Conservation (phyloP, 2,113 vertebrate species). For the Leucopternis melanops region DNA sequence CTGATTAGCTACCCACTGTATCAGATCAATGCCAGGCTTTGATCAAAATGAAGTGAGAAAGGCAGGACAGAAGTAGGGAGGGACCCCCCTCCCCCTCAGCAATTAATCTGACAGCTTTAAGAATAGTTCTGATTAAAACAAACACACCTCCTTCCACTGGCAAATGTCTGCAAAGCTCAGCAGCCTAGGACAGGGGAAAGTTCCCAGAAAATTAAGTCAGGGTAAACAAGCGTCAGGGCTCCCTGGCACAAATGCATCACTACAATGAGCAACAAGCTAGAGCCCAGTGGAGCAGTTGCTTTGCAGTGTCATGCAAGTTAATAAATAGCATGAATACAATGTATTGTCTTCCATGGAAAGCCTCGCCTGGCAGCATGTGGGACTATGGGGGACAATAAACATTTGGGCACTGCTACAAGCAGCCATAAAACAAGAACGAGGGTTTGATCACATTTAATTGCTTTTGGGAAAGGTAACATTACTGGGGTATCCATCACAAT, state of each 20-base stretch:
- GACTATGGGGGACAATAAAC: background rate
- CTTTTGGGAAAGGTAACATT: background rate
- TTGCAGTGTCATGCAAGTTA: background rate
- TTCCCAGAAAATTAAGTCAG: background rate
- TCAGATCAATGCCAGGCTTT: background rate
- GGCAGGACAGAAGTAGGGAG: background rate
- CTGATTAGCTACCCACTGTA: background rate
- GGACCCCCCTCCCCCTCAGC: background rate
- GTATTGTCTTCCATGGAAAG: background rate
- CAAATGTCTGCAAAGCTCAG: background rate
- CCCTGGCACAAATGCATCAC: background rate
- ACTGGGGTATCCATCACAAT: background rate
- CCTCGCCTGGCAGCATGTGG: background rate
- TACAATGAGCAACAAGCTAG: background rate
- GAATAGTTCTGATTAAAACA: background rate
- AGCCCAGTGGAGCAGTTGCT: background rate
- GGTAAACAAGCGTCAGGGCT: background rate
- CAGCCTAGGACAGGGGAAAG: background rate
- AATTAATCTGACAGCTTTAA: constrained; percentile 24
- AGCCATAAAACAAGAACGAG: constrained; percentile 10
- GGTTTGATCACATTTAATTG: constrained; percentile 7
- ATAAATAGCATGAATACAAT: background rate
- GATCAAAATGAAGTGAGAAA: background rate
- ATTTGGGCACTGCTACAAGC: background rate
- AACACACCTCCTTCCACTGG: background rate